A percentile compares a stretch with the other conserved stretches of the same genome.
phyloP scores from a whole-genome alignment of 2,888 invertebrate species.

The Cantharis flavilabris region DNA sequence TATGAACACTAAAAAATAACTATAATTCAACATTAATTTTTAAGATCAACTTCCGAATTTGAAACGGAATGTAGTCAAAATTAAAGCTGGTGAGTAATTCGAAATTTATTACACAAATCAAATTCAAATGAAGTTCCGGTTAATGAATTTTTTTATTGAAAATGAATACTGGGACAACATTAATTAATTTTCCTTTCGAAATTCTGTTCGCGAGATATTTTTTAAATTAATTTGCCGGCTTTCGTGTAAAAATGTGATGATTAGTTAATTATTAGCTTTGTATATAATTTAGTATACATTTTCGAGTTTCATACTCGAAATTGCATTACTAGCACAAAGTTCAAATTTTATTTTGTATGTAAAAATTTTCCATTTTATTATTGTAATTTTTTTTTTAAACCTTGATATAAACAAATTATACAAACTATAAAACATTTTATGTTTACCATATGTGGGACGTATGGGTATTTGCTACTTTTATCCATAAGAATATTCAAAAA shows the following conservation, averaged over 20 bases:
- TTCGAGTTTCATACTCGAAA: not conserved
- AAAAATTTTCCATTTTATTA: not conserved
- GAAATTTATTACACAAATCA: not conserved
- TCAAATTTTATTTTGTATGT: not conserved
- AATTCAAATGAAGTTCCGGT: not conserved
- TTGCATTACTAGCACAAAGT: too few species aligned
- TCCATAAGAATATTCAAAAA: too few species aligned
- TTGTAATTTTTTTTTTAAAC: not conserved
- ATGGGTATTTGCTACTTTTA: too few species aligned
- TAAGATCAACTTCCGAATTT: not conserved
- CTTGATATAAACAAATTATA: not conserved
- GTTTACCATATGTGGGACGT: not conserved
- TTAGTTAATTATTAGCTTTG: not conserved
- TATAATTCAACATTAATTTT: not conserved
- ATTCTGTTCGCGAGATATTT: not conserved
- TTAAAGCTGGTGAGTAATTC: not conserved
- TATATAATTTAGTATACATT: not conserved
- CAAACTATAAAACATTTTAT: not conserved
- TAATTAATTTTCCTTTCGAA: not conserved
- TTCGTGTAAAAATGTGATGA: not conserved
- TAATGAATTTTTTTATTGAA: not conserved
- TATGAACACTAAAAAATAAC: not conserved
- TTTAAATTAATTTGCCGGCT: not conserved
- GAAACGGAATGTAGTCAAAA: not conserved
- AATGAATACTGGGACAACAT: not conserved